Conservation (phyloP, 53 echinoderm and acorn worm species). For the Hippasteria phrygiana region DNA sequence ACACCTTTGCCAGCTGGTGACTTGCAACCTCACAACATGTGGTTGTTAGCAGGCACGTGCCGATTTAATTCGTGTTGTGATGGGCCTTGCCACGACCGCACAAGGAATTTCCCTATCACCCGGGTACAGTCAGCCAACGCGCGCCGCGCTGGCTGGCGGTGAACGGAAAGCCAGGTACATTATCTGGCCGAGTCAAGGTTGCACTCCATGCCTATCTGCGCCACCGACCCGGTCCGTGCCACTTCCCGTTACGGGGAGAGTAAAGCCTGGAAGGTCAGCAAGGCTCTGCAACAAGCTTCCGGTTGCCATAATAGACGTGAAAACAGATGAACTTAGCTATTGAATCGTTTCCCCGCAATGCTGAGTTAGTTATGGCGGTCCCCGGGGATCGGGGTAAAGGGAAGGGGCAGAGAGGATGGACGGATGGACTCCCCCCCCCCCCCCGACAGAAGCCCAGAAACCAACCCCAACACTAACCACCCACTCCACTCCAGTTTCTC, state of each 20-base stretch:
- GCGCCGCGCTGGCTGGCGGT: background rate
- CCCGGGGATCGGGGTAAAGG: background rate
- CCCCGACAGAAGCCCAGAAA: background rate
- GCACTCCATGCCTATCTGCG: slow-evolving; percentile 37
- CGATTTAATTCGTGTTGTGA: background rate
- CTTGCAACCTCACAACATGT: background rate
- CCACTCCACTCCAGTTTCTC: too few relatives aligned
- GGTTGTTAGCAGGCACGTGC: background rate
- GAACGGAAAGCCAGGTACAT: slow-evolving; percentile 53
- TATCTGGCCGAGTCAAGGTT: slow-evolving; percentile 58
- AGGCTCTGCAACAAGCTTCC: slow-evolving; percentile 46
- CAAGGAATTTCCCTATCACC: background rate
- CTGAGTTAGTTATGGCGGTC: background rate
- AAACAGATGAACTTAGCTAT: background rate
- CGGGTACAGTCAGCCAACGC: background rate
- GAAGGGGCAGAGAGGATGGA: background rate
- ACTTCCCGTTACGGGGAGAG: slow-evolving; percentile 11
- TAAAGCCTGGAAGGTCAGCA: slow-evolving; percentile 57
- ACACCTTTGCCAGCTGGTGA: too few relatives aligned
- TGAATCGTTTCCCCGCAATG: background rate
- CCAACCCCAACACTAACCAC: too few relatives aligned
- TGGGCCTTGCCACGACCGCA: too few relatives aligned
- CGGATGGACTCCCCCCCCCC: background rate
- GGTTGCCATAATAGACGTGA: slow-evolving; percentile 43
- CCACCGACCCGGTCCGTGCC: slow-evolving; percentile 8